Conservation (phyloP, 2,797 vertebrate genomes). For the Spinus pinus region DNA sequence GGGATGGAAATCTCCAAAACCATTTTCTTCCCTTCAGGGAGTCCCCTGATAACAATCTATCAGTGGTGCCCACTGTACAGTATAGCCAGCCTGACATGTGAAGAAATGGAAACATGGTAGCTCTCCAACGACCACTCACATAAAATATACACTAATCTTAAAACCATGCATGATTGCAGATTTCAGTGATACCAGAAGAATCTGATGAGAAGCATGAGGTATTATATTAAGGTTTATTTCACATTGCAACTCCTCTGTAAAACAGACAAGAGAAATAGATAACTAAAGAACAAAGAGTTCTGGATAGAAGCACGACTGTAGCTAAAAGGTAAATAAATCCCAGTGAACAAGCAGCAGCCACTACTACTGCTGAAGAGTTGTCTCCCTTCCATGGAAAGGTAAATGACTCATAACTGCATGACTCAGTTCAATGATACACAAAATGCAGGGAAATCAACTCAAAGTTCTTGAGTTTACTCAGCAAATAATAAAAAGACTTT, state of each 20-base stretch:
- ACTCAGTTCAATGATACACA: neutral
- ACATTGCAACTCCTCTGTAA: neutral
- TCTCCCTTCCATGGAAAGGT: neutral
- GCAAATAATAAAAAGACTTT: neutral
- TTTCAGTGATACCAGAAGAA: neutral
- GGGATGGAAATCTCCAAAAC: neutral
- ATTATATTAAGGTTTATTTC: neutral
- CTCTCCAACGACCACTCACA: neutral
- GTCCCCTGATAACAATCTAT: neutral
- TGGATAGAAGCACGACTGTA: neutral
- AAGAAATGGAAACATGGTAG: neutral
- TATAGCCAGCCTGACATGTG: neutral
- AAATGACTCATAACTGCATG: neutral
- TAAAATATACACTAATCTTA: neutral
- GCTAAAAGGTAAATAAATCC: neutral
- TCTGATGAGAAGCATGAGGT: neutral
- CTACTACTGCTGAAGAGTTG: neutral
- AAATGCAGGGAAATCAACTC: accelerated
- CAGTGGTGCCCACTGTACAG: neutral
- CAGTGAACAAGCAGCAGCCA: neutral
- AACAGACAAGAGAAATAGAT: neutral
- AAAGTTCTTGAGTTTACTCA: neutral
- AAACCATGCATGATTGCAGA: neutral
- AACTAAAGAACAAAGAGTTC: neutral
- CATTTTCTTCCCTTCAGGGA: neutral